Conservation (phyloP, 2,797 vertebrate species). For the Tadarida brasiliensis region DNA sequence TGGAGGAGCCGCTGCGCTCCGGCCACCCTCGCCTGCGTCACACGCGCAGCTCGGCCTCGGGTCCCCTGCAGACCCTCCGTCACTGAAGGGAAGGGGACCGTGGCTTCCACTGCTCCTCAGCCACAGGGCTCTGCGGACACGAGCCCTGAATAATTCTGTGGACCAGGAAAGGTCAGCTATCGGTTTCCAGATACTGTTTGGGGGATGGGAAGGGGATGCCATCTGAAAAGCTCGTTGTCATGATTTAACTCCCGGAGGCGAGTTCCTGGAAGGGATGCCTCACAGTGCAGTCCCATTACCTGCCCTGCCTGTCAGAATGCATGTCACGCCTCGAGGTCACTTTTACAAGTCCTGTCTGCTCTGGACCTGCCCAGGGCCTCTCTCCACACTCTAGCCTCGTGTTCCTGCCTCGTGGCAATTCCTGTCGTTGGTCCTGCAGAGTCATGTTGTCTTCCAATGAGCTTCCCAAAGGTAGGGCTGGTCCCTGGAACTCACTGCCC, state of each 20-base stretch:
- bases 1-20: fast-evolving
- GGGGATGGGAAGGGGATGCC: neutral
- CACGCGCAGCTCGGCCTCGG: neutral
- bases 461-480: neutral
- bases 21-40: neutral
- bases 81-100: too few species aligned
- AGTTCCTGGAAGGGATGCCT: too few species aligned
- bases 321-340: neutral
- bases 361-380: neutral
- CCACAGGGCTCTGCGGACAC: neutral
- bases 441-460: neutral
- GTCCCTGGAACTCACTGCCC: neutral
- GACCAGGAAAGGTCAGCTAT: neutral
- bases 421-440: neutral
- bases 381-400: neutral
- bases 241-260: neutral
- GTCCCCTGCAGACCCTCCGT: neutral
- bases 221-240: neutral
- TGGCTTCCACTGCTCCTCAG: neutral
- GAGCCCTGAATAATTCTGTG: neutral
- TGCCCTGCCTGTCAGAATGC: neutral
- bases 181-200: neutral
- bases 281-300: too few species aligned
- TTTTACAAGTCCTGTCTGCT: neutral
- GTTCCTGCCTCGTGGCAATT: neutral